Percentiles rank a stretch among this genome's conserved stretches.
Conservation (phyloP, 2,888 invertebrate species). For the Trissolcus japonicus region DNA sequence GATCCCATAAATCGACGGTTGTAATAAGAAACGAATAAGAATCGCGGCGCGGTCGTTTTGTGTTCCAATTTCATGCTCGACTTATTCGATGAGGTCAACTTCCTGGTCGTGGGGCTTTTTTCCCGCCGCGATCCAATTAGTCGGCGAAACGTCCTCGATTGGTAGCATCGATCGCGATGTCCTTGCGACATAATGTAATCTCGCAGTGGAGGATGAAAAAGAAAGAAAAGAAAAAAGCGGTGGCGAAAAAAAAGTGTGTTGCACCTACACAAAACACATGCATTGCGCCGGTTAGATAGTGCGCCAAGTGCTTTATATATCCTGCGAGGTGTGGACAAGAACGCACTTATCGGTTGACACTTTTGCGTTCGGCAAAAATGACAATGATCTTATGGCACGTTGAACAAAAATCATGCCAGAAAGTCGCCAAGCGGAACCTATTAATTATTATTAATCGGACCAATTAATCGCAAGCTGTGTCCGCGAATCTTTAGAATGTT, state of each 20-base stretch:
- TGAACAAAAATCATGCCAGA: constrained; percentile 30
- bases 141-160: constrained; percentile 59
- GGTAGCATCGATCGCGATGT: constrained; percentile 55
- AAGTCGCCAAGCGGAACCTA: constrained; percentile 63
- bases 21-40: constrained; percentile 42
- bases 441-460: constrained; percentile 71
- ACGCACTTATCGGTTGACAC: constrained; percentile 56
- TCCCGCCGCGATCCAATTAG: constrained; percentile 54
- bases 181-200: constrained; percentile 57
- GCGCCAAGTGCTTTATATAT: constrained; percentile 59
- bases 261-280: constrained; percentile 51
- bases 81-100: constrained; percentile 54
- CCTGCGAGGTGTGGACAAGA: constrained; percentile 55
- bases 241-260: constrained; percentile 6
- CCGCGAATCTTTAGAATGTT: no score
- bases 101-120: constrained; percentile 44
- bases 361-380: constrained; percentile 48
- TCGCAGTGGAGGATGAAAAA: constrained; percentile 38
- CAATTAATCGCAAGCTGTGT: constrained; percentile 65
- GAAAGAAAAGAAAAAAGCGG: constrained; percentile 10
- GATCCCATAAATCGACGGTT: constrained; percentile 48
- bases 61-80: constrained; percentile 59
- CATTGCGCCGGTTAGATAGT: constrained; percentile 44
- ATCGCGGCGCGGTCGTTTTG: constrained; percentile 40
- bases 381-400: constrained; percentile 49